Evolutionary conservation across 2,113 vertebrate species (phyloP), one percentile per base, ranked within the genome.

Genomic region (Mellivora capensis): DNA sequence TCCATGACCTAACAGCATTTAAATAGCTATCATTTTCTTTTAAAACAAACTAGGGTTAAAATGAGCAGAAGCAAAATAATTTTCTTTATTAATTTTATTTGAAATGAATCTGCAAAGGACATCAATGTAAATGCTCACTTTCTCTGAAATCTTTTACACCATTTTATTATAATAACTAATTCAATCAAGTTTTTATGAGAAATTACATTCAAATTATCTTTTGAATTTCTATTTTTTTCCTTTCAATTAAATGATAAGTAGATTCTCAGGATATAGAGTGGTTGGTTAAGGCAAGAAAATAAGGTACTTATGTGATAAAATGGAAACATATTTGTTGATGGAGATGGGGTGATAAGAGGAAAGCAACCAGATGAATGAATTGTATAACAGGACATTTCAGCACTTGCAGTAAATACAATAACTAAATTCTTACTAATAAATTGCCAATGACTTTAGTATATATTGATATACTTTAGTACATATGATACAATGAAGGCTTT

Each of bases 31-130:
- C 72, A 47, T 81, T 37, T 95, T 9, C 34, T 95, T n/a, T 54
- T 29, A 80, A 42, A 88, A 1, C 3, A 47, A 88, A 37, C 17
- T 13, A 0, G 34, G 82, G 71, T 27, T 44, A 57, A 87, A 87
- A 83, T 39, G 11, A 54, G 4, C 23, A 25, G 14, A 77, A 9
- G n/a, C 3, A 52, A 31, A 77, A 87, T 37, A 62, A 1, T 54
- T 17, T 90, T 82, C 23, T 67, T 82, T 94, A 76, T 83, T 96
- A 64, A 89, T 95, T 89, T 94, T 52, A 93, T 89, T 91, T 74
- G 42, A 69, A 90, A 87, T 64, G 4, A 4, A 81, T 93, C 44
- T 79, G 3, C 42, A 71, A 34, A 37, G 57, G n/a, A 83, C 27
- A 69, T 85, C 10, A 77, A 64, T 80, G 69, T 37, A 83, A 72